Base-by-base conservation (phyloP, 2,888 invertebrate species). In the Augiades crinisus region DNA sequence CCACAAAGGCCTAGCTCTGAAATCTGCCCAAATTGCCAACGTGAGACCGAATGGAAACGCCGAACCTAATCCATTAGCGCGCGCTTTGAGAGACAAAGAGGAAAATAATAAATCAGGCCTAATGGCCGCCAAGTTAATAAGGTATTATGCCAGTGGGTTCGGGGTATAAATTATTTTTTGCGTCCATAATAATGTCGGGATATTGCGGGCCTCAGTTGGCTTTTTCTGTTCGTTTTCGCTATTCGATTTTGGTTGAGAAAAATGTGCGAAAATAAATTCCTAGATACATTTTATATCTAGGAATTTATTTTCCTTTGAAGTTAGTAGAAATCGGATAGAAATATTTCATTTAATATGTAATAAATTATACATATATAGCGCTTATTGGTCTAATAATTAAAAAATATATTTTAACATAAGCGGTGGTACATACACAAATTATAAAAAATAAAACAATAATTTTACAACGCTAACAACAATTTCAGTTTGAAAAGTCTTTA, bases 91-190 rank as follows among this genome's bases (percentile, higher is more conserved):
- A 50, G 50, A 50, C 50, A 50, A 30, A 50, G 43, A 50, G 43
- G 50, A 43, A 50, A 50, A 50, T 36, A 50, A 50, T 50, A 44
- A 50, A 50, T 50, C 50, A 50, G 34, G n/a, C 7, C 50, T 50
- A 50, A 50, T 50, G 50, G 50, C 50, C 36, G 21, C 30, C 37
- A 38, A 51, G 51, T 51, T 51, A 51, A 51, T 51, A 51, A 51
- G 51, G 51, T 51, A 44, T 51, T 44, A 51, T 38, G 31, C 44
- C 51, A 31, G 44, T 30, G 44, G 50, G 44, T 44, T 44, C 30
- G 30, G 8, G 24, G 50, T 51, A 51, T 51, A 44, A 51, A 51
- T 51, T 51, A 51, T 51, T 44, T 50, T 51, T 44, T 50, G 50
- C 50, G 14, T 21, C 36, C 21, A 37, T 44, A 37, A 51, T 43